A percentile compares a stretch with the other conserved stretches of the same genome.
These are phyloP conservation scores for Astreopora myriophthalma DNA, from an alignment of 64 coral and sea anemone genomes.

Conservation along the genomic window DNA sequence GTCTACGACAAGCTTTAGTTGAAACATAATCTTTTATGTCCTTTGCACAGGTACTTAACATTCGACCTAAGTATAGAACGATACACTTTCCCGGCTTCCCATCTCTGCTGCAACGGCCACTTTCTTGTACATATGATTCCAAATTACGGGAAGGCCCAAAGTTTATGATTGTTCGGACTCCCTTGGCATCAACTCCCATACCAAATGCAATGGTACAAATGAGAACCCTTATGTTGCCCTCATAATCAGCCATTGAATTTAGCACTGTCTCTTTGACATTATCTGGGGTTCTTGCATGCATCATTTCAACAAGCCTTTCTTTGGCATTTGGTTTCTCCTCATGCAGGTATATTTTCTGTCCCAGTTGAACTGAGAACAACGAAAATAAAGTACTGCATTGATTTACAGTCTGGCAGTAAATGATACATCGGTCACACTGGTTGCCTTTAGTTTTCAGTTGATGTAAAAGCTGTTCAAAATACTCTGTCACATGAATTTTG, in stretches of 20 bases:
- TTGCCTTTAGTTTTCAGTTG: neutral
- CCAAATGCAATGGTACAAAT: conserved; percentile 16
- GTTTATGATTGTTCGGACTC: neutral
- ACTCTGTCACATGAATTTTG: neutral
- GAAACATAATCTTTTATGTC: no score
- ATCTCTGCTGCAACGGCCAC: no score
- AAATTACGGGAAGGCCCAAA: neutral
- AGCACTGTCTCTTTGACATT: neutral
- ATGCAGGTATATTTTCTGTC: no score
- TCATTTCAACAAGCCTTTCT: conserved; percentile 7
- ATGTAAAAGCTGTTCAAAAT: neutral
- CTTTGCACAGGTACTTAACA: no score
- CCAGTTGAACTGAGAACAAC: neutral
- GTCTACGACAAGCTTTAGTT: no score
- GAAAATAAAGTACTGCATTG: neutral
- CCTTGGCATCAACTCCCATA: neutral
- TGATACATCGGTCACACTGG: neutral
- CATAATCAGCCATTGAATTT: neutral
- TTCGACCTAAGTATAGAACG: no score
- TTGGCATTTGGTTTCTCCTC: neutral
- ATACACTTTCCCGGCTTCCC: no score
- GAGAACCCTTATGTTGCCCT: neutral
- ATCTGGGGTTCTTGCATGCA: conserved; percentile 15
- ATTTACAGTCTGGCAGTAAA: neutral
- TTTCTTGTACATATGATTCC: no score